Base-by-base conservation (phyloP, 2,888 invertebrate species). In the Philereme vetulata region DNA sequence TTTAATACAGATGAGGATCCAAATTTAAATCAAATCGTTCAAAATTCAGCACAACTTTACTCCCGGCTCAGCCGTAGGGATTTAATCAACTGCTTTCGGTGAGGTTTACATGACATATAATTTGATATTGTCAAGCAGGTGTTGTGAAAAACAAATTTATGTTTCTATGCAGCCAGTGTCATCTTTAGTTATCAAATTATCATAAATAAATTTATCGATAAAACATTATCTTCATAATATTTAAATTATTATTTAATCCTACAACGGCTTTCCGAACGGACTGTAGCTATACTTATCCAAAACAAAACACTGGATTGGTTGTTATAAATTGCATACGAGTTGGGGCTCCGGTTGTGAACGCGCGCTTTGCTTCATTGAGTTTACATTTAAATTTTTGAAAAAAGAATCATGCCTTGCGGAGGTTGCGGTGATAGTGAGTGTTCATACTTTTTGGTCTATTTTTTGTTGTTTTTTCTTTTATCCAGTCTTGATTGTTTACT, bases 341-440 rank as follows among this genome's bases (percentile, higher is more conserved):
- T 32, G 40, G 56, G 56, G 32, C 53, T 8, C 11, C 48, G 49
- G 56, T 40, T 40, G 58, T 36, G 47, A 54, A 38, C 64, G 60
- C 62, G 62, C 66, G 66, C 59, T 57, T 61, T 47, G 45, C 6
- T 48, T 56, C 38, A 11, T 47, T 55, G 38, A 53, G 45, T 56
- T 64, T 44, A 52, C 52, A 56, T 48, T 59, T 62, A 63, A 56
- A 46, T 63, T 65, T 66, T 62, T 49, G 57, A 66, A 57, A 58
- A 65, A 58, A 64, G 67, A 86, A 83, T 55, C 69, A 92, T 92
- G 92, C 91, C 90, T 80, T 92, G 91, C 73, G 85, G 79, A 71
- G 90, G 90, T 68, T 91, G 91, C 69, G 86, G 84, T 66, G 90
- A 90, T 63, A 81, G 92, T 92, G 60, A 88, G 92, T 89, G 68